Base-by-base conservation (phyloP, 2,113 vertebrate species). In the Paratilapia polleni region DNA sequence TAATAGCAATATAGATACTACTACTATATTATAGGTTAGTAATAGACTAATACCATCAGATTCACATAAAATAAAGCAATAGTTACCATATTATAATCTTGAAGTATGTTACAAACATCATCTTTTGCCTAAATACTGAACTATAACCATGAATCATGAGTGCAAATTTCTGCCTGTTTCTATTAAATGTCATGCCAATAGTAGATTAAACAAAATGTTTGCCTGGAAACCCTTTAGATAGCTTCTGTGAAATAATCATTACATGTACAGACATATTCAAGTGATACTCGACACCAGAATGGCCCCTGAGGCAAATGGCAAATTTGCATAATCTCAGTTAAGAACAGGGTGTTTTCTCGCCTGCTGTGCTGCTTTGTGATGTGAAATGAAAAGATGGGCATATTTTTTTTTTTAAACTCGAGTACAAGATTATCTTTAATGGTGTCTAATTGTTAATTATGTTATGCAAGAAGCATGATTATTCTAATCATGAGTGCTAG, bases 101-200 rank as follows among this genome's bases (percentile, higher is more conserved):
- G 4, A 38, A 66, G 19, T 49, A 19, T 0, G 0, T 68, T 68
- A 41, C 64, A 6, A 26, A 22, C 26, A 12, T 47, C 0, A 66
- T 43, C n/a, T 13, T 43, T 66, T 43, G 10, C 3, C 3, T 13
- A 13, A 47, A 26, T 68, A 11, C 38, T 68, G 64, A 68, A 47
- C 43, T 26, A 68, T 26, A 68, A 47, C n/a, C 6, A 52, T 3
- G 49, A 52, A 2, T 9, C 52, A 66, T 0, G n/a, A 38, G 13
- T 43, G 38, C 9, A 66, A 66, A 66, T 43, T 43, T 66, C 13
- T 15, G 0, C 22, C n/a, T 47, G 38, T 68, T 68, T 28, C 22
- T 49, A 19, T 68, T 68, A 19, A 26, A 47, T 19, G 19, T 68
- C 15, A 41, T n/a, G 36, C 31, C 31, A 36, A 34, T 36, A 11